Base-by-base conservation (phyloP, 2,888 invertebrate genomes). In the Chaetogeoica ovagalla region DNA sequence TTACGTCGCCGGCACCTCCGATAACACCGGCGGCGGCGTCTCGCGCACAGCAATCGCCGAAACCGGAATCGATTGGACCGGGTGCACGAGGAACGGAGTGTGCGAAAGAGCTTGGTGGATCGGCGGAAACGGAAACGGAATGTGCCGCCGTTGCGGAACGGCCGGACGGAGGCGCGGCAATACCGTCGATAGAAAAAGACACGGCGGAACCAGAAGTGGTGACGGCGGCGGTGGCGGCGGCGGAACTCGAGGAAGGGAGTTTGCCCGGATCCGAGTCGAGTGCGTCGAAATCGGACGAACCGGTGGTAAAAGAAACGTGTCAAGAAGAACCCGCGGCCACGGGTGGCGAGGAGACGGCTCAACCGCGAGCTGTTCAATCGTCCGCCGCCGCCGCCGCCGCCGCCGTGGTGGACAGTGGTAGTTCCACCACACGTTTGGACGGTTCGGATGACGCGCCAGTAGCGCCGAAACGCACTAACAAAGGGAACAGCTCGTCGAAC, bases 391-490 rank as follows among this genome's bases (percentile, higher is more conserved):
- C n/a, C n/a, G n/a, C n/a, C n/a, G n/a, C n/a, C n/a, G n/a, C n/a
- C n/a, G n/a, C n/a, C n/a, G n/a, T n/a, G n/a, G n/a, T n/a, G n/a
- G n/a, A n/a, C n/a, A n/a, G n/a, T n/a, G n/a, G 57, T 19, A 66
- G 39, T 65, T 17, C 63, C 11, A 30, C 63, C 11, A 30, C 66
- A 37, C 59, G 68, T 17, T 39, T 72, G 30, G 79, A 76, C 13
- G 71, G 30, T 4, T 30, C 72, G 23, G 83, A 83, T 17, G 84
- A 82, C 69, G 82, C 84, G 7, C 84, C 84, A 43, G 83, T 84
- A 17, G 83, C 84, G 13, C 84, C 84, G 0, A 84, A 83, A 70
- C 82, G 83, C 43, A 82, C 82, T 73, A 83, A 83, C 15, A 82
- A 76, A 79, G 82, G 82, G 59, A 65, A n/a, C n/a, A n/a, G 8